phyloP scores from a whole-genome alignment of 2,797 vertebrate species.

The Halcyon smyrnensis region DNA sequence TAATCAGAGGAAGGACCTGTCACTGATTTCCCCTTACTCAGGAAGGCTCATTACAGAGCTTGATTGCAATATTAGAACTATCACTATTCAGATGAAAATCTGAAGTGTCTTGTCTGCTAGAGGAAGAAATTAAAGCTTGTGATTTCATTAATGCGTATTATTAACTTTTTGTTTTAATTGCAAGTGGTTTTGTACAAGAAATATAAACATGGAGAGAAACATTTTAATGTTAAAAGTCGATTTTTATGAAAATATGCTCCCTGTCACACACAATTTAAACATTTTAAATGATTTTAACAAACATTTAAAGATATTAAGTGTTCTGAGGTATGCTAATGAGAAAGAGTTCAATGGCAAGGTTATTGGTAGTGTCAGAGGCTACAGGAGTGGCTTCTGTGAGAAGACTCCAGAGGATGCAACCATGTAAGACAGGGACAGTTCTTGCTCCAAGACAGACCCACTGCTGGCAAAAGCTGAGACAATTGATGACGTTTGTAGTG shows the following conservation, averaged over 20 bases:
- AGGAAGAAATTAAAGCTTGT: constrained; percentile 17
- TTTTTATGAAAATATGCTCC: neutral
- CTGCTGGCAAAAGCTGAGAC: neutral
- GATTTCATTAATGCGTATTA: neutral
- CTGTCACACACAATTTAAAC: neutral
- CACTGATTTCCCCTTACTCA: constrained; percentile 25
- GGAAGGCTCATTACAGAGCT: constrained; percentile 31
- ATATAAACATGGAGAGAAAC: neutral
- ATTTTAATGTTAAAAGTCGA: neutral
- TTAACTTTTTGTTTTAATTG: neutral
- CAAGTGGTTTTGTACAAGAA: neutral
- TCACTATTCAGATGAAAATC: constrained; percentile 10
- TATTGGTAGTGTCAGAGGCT: fast-evolving
- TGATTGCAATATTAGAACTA: constrained; percentile 49
- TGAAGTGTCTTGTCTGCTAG: constrained; percentile 20
- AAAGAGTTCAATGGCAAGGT: neutral
- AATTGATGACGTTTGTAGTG: fast-evolving
- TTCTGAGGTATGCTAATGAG: neutral
- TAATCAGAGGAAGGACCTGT: constrained; percentile 40
- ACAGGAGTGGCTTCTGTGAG: neutral
- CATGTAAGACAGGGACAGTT: neutral
- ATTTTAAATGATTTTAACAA: neutral
- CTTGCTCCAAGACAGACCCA: neutral
- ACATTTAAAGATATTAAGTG: neutral
- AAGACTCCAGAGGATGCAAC: neutral